Conservation (phyloP, 2,888 invertebrate species). For the Diachrysia chrysitis region DNA sequence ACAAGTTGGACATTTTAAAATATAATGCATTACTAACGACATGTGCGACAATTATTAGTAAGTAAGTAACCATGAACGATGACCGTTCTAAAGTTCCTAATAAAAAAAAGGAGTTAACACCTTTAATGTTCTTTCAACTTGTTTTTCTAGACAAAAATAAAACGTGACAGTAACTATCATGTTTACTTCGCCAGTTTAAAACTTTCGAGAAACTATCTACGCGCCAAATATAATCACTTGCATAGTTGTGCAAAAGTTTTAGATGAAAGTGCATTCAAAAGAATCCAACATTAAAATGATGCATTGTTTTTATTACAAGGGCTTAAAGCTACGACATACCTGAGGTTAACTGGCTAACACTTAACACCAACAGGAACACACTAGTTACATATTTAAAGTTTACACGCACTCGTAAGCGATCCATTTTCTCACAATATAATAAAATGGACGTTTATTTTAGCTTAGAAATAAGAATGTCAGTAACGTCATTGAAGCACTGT, state of each 20-base stretch:
- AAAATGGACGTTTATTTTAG: slow-evolving; percentile 54
- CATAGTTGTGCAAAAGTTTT: slow-evolving; percentile 34
- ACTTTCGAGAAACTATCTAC: slow-evolving; percentile 17
- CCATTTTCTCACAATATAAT: slow-evolving; percentile 66
- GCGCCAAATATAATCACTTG: slow-evolving; percentile 5
- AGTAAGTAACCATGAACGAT: slow-evolving; percentile 20
- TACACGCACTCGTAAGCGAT: slow-evolving; percentile 66
- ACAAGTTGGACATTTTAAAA: too few species aligned
- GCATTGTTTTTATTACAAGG: slow-evolving; percentile 55
- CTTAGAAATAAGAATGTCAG: slow-evolving; percentile 46
- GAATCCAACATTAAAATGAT: slow-evolving; percentile 31
- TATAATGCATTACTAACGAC: neutral
- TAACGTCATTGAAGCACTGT: slow-evolving; percentile 62
- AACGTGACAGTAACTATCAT: slow-evolving; percentile 41
- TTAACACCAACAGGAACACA: slow-evolving; percentile 62
- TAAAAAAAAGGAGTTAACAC: slow-evolving; percentile 30
- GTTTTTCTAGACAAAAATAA: slow-evolving; percentile 21
- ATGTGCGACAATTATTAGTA: slow-evolving; percentile 10
- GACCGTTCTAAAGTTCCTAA: slow-evolving; percentile 40
- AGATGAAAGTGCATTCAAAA: slow-evolving; percentile 32
- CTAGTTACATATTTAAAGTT: slow-evolving; percentile 59
- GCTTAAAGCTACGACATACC: slow-evolving; percentile 64
- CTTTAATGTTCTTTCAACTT: slow-evolving; percentile 47
- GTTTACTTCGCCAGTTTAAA: neutral
- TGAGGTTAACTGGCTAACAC: slow-evolving; percentile 54